Evolutionary conservation across 2,888 invertebrate genomes (phyloP).

Genomic region (Pandemis heparana): DNA sequence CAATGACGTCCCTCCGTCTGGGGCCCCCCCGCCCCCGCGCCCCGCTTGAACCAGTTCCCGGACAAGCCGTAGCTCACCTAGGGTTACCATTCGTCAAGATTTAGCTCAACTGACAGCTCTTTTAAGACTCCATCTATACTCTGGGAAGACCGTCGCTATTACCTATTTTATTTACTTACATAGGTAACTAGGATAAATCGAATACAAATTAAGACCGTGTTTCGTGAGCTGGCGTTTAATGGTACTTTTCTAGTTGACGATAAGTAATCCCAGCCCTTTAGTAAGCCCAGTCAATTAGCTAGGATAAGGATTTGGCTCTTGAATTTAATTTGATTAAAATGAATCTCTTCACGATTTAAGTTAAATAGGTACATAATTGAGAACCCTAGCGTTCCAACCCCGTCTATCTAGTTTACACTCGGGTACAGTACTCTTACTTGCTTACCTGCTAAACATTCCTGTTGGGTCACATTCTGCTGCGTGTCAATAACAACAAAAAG

Average conservation of each 20-base stretch:
- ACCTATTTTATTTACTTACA: background rate
- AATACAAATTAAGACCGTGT: background rate
- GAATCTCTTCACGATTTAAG: background rate
- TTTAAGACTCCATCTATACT: constrained; percentile 1
- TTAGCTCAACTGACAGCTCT: constrained; percentile 27
- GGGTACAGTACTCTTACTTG: constrained; percentile 55
- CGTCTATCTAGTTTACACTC: constrained; percentile 75
- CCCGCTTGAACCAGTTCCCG: constrained; percentile 64
- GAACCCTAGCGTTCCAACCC: constrained; percentile 52
- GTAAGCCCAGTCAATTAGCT: background rate
- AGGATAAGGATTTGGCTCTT: background rate
- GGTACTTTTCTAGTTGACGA: background rate
- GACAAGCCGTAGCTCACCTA: constrained; percentile 66
- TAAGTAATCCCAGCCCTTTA: background rate
- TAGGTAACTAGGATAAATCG: background rate
- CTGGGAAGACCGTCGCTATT: background rate
- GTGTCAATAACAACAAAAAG: constrained; percentile 34
- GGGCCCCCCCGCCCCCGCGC: constrained; percentile 61
- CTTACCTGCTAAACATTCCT: constrained; percentile 72
- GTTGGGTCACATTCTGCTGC: constrained; percentile 59
- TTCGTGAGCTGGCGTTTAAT: background rate
- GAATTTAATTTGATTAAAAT: constrained; percentile 1
- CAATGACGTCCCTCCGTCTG: constrained; percentile 83
- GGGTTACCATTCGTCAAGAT: constrained; percentile 37
- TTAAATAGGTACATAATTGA: constrained; percentile 9